A percentile compares a stretch with the other conserved stretches of the same genome.
Evolutionary conservation across 2,113 vertebrate species (phyloP).

Genomic region (Caracal caracal): DNA sequence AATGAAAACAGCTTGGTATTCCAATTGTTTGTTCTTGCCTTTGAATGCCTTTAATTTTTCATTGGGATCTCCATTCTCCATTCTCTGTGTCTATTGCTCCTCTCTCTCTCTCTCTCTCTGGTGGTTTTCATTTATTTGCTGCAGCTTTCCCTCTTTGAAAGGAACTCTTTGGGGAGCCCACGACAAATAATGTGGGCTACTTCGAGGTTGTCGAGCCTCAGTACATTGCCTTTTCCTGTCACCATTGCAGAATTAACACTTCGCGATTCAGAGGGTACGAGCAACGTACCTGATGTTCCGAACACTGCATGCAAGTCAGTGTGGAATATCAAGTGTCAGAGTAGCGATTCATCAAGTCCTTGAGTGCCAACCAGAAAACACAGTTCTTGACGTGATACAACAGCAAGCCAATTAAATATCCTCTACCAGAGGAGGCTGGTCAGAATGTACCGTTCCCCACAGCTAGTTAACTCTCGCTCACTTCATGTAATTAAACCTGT

Average conservation of each 20-base stretch:
- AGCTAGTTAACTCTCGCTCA: not conserved
- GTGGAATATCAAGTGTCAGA: conserved; percentile 1
- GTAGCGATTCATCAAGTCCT: not conserved
- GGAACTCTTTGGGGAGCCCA: conserved; percentile 74
- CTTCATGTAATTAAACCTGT: not conserved
- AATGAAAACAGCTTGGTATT: not conserved
- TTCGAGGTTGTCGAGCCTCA: conserved; percentile 75
- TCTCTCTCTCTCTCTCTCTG: not conserved
- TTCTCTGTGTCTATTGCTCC: not conserved
- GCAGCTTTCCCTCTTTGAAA: conserved; percentile 49
- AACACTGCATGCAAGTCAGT: conserved; percentile 64
- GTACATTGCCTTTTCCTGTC: conserved; percentile 76
- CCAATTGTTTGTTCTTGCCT: not conserved
- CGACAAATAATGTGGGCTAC: conserved; percentile 77
- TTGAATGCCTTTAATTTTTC: not conserved
- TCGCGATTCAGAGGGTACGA: conserved; percentile 61
- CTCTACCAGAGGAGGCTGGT: not conserved
- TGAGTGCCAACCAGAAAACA: not conserved
- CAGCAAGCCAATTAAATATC: not conserved
- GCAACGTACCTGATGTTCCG: conserved; percentile 72
- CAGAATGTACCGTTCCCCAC: not conserved
- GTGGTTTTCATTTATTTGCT: conserved; percentile 38
- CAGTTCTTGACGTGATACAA: not conserved
- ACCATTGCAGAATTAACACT: conserved; percentile 78
- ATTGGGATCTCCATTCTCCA: not conserved